A percentile compares a stretch with the other conserved stretches of the same genome.
These are phyloP conservation scores for Caenorhabditis inopinata DNA, from an alignment of 1,140 invertebrate species.

Conservation along the genomic window DNA sequence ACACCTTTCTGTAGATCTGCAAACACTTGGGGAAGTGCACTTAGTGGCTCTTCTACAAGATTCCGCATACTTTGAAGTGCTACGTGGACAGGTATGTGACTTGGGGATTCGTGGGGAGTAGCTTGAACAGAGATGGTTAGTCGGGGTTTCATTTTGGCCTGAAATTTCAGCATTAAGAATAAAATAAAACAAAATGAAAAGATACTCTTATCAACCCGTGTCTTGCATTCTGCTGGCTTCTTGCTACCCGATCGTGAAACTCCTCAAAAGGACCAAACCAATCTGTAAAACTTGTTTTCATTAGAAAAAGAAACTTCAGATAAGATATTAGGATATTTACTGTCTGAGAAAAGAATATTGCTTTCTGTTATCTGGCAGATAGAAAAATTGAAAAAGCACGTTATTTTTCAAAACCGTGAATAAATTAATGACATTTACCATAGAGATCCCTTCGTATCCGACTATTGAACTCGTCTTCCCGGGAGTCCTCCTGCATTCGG, in stretches of 20 bases:
- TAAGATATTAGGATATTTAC: no score
- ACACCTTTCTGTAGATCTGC: not conserved
- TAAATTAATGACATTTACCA: not conserved
- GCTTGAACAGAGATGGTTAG: not conserved
- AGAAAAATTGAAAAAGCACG: no score
- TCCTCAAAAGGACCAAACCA: not conserved
- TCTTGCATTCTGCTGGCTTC: not conserved
- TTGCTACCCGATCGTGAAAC: conserved; percentile 12
- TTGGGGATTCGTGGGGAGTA: not conserved
- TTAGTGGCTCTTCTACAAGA: not conserved
- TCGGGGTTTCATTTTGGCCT: not conserved
- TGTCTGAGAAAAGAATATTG: no score
- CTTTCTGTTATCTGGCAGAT: no score
- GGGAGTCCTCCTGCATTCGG: conserved; percentile 6
- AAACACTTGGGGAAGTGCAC: not conserved
- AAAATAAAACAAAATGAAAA: no score
- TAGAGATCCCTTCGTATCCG: not conserved
- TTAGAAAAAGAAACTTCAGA: no score
- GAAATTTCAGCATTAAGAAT: not conserved
- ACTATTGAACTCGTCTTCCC: not conserved
- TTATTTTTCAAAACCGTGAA: no score
- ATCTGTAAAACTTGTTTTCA: no score
- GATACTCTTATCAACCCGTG: conserved; percentile 16
- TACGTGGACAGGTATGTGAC: conserved; percentile 8
- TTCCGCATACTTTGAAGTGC: conserved; percentile 15